Percentiles rank a stretch among this genome's conserved stretches.
Conservation (phyloP, 2,888 invertebrate species). For the Idaea straminata region DNA sequence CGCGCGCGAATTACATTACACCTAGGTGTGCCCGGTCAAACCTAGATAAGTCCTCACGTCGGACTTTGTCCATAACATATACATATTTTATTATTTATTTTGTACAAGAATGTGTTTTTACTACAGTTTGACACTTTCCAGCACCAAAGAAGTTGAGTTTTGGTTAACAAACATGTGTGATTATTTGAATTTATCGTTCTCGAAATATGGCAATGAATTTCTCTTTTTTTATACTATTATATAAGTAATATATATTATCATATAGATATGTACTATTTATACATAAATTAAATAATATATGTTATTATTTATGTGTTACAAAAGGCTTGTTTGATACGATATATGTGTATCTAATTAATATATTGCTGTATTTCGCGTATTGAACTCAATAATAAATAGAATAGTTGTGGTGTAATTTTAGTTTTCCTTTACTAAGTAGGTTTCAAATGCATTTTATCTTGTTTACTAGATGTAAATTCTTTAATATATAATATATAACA, state of each 20-base stretch:
- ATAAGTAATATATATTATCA: neutral
- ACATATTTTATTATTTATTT: neutral
- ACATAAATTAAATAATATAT: neutral
- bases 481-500: slow-evolving; percentile 2
- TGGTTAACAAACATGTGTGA: neutral
- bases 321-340: neutral
- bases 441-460: slow-evolving; percentile 5
- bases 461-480: neutral
- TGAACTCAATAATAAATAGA: neutral
- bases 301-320: neutral
- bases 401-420: neutral
- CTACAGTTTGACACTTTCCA: neutral
- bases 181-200: neutral
- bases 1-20: too few species aligned
- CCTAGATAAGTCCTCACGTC: neutral
- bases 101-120: neutral
- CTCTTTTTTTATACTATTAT: neutral
- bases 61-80: neutral
- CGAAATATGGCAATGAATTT: neutral
- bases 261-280: neutral
- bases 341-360: neutral
- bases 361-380: neutral
- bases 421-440: neutral
- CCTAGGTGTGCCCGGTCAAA: too few species aligned
- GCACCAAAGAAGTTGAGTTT: neutral